phyloP scores from a whole-genome alignment of 2,888 invertebrate genomes.

The Heteropelma amictum region DNA sequence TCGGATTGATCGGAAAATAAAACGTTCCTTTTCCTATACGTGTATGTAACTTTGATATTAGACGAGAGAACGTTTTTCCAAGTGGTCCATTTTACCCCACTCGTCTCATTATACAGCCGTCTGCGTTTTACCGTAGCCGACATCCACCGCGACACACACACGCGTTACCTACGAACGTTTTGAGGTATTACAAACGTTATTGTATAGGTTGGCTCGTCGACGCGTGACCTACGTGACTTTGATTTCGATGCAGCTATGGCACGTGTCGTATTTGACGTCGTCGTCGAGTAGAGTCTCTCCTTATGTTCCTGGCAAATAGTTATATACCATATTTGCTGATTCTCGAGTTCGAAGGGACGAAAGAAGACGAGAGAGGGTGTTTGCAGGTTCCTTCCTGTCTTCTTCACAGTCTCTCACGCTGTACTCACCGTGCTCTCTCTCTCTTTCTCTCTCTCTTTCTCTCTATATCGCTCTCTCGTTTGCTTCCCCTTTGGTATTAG shows the following conservation, averaged over 20 bases:
- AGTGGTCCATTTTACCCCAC: constrained; percentile 19
- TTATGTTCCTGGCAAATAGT: constrained; percentile 24
- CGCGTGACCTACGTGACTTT: constrained; percentile 54
- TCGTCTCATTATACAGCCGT: neutral
- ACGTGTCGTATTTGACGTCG: constrained; percentile 44
- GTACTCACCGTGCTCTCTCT: neutral
- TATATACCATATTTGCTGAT: constrained; percentile 15
- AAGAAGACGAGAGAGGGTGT: constrained; percentile 3
- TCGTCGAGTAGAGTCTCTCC: constrained; percentile 29
- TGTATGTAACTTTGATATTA: no score
- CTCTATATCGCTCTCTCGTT: neutral
- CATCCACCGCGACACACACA: neutral
- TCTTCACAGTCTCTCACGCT: neutral
- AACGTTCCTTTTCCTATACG: no score
- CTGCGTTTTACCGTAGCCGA: neutral
- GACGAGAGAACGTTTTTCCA: no score
- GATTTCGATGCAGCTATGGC: constrained; percentile 49
- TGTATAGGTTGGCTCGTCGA: constrained; percentile 29
- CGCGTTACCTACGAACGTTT: neutral
- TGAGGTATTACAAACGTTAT: constrained; percentile 2
- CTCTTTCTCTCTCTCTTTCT: neutral
- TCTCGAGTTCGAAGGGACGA: constrained; percentile 22
- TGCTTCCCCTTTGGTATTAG: neutral
- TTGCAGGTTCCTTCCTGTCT: neutral
- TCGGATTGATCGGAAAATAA: no score